Conservation (phyloP, 2,888 invertebrate genomes). For the Lobophora halterata region DNA sequence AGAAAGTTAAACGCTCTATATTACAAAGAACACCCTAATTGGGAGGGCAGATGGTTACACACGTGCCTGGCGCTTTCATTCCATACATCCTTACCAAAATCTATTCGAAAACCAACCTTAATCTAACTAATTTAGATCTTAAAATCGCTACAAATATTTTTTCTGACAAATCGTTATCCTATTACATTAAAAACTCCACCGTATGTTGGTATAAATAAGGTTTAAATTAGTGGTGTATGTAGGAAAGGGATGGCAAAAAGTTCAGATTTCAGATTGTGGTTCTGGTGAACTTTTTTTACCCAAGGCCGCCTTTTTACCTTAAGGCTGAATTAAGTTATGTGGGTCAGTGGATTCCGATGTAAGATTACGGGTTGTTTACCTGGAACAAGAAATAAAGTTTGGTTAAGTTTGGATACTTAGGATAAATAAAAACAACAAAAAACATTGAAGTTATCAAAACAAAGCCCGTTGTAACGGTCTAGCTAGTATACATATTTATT, state of each 20-base stretch:
- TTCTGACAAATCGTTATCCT: not conserved
- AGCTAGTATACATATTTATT: no score
- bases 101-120: slow-evolving; percentile 16
- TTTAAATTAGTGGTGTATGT: not conserved
- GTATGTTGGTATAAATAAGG: not conserved
- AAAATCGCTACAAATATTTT: slow-evolving; percentile 5
- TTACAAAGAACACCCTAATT: slow-evolving; percentile 44
- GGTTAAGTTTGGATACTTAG: slow-evolving; percentile 5
- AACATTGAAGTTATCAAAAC: no score
- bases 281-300: slow-evolving; percentile 27
- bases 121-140: not conserved
- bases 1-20: slow-evolving; percentile 28
- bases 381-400: slow-evolving; percentile 37
- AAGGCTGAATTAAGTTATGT: slow-evolving; percentile 21
- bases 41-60: slow-evolving; percentile 54
- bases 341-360: slow-evolving; percentile 25
- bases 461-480: no score
- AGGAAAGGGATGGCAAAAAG: slow-evolving; percentile 16
- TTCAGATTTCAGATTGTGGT: slow-evolving; percentile 28
- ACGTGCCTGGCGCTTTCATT: slow-evolving; percentile 31
- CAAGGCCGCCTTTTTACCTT: slow-evolving; percentile 34
- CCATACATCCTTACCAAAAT: slow-evolving; percentile 10
- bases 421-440: slow-evolving; percentile 9
- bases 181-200: slow-evolving; percentile 7
- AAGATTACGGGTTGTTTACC: slow-evolving; percentile 33